phyloP scores from a whole-genome alignment of 2,113 vertebrate species.

The Sinocyclocheilus anshuiensis region DNA sequence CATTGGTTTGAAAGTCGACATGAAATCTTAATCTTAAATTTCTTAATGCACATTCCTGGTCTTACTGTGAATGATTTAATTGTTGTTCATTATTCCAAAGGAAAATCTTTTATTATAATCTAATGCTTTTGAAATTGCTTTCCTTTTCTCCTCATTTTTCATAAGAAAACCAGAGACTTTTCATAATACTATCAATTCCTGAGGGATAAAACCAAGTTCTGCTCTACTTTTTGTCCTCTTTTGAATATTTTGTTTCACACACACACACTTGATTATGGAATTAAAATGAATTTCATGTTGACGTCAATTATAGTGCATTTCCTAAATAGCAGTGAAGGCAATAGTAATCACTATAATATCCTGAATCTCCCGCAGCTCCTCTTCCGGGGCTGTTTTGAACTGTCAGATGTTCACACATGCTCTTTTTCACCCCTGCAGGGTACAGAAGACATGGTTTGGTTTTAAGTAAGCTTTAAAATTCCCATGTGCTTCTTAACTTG shows the following conservation, averaged over 20 bases:
- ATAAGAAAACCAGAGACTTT: too few relatives aligned
- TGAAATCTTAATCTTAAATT: too few relatives aligned
- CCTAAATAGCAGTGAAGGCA: not conserved
- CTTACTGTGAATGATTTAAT: not conserved
- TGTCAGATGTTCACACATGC: conserved; percentile 10
- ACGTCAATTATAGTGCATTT: not conserved
- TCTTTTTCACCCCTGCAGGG: conserved; percentile 70
- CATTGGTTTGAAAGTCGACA: too few relatives aligned
- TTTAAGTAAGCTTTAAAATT: conserved; percentile 78
- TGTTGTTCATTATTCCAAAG: too few relatives aligned
- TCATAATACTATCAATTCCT: too few relatives aligned
- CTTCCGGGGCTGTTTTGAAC: not conserved
- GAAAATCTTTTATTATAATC: too few relatives aligned
- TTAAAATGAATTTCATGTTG: not conserved
- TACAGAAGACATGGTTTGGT: conserved; percentile 78
- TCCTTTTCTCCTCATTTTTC: too few relatives aligned
- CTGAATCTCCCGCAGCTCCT: not conserved
- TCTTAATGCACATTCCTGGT: too few relatives aligned
- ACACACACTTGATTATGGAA: not conserved
- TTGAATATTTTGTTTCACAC: not conserved
- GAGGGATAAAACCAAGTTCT: not conserved
- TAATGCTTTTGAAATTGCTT: too few relatives aligned
- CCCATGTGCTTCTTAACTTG: not conserved
- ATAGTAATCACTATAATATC: not conserved
- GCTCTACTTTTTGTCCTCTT: not conserved